Percentiles rank a stretch among this genome's conserved stretches.
Conservation (phyloP, 2,113 vertebrate genomes). For the Anas platyrhynchos region DNA sequence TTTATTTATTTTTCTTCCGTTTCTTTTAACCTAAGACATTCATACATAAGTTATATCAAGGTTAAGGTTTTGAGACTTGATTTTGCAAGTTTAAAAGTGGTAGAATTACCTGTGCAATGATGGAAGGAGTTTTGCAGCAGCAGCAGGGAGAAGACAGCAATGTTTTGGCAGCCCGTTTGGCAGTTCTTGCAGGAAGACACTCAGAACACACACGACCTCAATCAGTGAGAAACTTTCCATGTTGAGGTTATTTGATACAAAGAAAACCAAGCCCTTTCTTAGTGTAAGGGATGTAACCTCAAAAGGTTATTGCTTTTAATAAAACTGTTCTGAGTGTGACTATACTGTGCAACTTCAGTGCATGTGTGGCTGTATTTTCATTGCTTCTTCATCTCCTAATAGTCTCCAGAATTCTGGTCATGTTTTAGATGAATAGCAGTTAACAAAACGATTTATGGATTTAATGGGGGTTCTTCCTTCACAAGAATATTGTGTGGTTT, state of each 20-base stretch:
- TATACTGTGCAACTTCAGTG: background rate
- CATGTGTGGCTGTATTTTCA: background rate
- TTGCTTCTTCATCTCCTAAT: background rate
- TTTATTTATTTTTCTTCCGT: background rate
- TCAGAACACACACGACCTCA: background rate
- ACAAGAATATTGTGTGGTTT: background rate
- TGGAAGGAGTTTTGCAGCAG: background rate
- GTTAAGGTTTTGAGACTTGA: background rate
- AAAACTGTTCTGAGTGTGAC: background rate
- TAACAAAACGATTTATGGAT: constrained; percentile 18
- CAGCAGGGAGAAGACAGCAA: background rate
- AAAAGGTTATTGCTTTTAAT: constrained; percentile 6
- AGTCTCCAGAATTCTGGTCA: background rate
- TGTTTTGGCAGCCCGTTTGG: constrained; percentile 1
- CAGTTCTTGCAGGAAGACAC: background rate
- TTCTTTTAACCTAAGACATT: background rate
- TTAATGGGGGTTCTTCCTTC: background rate
- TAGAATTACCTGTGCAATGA: background rate
- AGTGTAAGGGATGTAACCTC: background rate
- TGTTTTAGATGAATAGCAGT: background rate
- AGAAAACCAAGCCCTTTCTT: background rate
- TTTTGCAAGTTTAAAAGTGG: background rate
- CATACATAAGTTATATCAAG: background rate
- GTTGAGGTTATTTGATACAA: background rate
- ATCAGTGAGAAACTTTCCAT: background rate